These are phyloP conservation scores for Salvator merianae DNA, from an alignment of 2,113 vertebrate genomes.

Conservation along the genomic window DNA sequence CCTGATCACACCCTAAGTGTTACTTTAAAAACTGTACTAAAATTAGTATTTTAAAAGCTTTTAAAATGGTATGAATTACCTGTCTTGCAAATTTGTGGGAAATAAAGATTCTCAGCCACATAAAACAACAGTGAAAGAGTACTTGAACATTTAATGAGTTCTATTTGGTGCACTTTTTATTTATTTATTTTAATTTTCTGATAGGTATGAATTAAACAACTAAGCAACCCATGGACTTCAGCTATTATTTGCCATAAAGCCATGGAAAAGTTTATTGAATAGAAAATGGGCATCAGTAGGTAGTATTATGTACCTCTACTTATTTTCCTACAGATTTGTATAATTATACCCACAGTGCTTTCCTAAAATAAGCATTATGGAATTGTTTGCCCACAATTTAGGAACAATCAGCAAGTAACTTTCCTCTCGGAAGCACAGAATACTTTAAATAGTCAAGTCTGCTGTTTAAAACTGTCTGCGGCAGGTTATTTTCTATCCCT, in stretches of 20 bases:
- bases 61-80: too few species aligned
- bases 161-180: too few species aligned
- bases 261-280: neutral
- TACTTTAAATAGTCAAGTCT: slow-evolving; percentile 15
- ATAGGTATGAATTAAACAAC: neutral
- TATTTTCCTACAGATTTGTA: slow-evolving; percentile 27
- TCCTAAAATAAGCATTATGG: slow-evolving; percentile 23
- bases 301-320: neutral
- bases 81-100: too few species aligned
- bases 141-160: too few species aligned
- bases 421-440: slow-evolving; percentile 34
- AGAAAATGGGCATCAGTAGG: neutral
- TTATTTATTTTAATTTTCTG: too few species aligned
- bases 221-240: neutral
- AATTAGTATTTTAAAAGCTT: too few species aligned
- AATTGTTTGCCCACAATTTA: neutral
- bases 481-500: slow-evolving; percentile 36
- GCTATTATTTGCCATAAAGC: neutral
- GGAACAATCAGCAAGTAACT: slow-evolving; percentile 4
- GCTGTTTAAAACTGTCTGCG: slow-evolving; percentile 24
- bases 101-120: too few species aligned
- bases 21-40: too few species aligned
- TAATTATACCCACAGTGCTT: neutral
- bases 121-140: too few species aligned
- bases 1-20: too few species aligned